These are phyloP conservation scores for Aegotheles bennettii DNA, from an alignment of 2,113 vertebrate species.

Conservation along the genomic window DNA sequence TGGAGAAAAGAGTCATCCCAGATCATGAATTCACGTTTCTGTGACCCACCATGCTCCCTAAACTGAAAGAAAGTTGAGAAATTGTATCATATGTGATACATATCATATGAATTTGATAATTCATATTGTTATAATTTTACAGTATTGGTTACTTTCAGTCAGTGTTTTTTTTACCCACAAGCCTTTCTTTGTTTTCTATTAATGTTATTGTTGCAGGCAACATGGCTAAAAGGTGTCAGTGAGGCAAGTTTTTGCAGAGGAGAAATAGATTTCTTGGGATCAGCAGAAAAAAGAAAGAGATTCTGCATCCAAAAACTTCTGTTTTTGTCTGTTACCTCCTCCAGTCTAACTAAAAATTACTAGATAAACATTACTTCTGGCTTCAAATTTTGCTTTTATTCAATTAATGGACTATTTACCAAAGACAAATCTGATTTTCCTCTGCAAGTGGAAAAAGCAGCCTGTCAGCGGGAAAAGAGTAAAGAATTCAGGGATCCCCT, in stretches of 20 bases:
- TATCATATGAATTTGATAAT: too few species aligned
- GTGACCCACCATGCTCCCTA: rapidly evolving
- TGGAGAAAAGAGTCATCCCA: rapidly evolving
- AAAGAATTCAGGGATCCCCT: neutral
- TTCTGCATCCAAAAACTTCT: neutral
- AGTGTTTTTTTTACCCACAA: neutral
- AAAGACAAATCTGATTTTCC: neutral
- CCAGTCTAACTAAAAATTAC: neutral
- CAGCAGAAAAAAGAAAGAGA: neutral
- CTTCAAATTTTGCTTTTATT: neutral
- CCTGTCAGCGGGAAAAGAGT: neutral
- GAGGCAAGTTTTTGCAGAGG: rapidly evolving
- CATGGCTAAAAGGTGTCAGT: neutral
- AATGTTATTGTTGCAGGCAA: neutral
- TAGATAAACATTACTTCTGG: neutral
- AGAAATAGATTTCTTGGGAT: neutral
- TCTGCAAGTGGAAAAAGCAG: neutral
- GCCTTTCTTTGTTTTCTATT: neutral
- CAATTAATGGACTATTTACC: neutral
- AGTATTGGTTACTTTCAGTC: neutral
- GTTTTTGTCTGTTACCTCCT: neutral
- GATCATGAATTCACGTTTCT: neutral
- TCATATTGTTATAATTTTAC: neutral
- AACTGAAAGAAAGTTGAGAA: neutral
- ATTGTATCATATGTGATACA: neutral